Evolutionary conservation across 2,888 invertebrate species (phyloP).

Genomic region (Incurvaria masculella): DNA sequence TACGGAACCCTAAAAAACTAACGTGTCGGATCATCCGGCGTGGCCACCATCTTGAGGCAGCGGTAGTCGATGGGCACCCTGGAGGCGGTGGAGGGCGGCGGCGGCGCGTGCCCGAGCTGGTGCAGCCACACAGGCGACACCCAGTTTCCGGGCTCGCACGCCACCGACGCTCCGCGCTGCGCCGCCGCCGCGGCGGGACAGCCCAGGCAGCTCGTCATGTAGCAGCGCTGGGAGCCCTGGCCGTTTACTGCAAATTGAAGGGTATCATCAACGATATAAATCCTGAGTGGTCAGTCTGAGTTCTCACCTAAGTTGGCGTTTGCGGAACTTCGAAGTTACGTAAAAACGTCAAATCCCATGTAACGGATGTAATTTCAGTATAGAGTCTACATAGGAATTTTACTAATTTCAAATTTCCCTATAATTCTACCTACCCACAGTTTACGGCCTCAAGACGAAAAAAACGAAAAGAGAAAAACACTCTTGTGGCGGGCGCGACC

Average conservation of each 20-base stretch:
- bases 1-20: conserved; percentile 18
- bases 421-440: too few species aligned
- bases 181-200: conserved; percentile 31
- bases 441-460: too few species aligned
- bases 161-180: conserved; percentile 24
- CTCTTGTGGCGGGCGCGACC: too few species aligned
- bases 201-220: conserved; percentile 37
- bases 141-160: conserved; percentile 40
- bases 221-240: conserved; percentile 22
- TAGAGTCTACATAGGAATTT: too few species aligned
- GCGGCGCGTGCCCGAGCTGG: conserved; percentile 41
- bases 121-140: conserved; percentile 43
- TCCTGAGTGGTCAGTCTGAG: too few species aligned
- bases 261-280: too few species aligned
- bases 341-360: too few species aligned
- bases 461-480: too few species aligned
- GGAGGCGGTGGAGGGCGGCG: conserved; percentile 35
- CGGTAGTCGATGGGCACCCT: conserved; percentile 39
- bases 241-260: not conserved
- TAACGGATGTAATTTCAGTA: too few species aligned
- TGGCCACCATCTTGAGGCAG: conserved; percentile 45
- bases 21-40: conserved; percentile 47
- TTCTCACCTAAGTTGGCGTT: too few species aligned
- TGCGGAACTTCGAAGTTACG: too few species aligned
- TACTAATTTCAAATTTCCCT: too few species aligned